phyloP scores from a whole-genome alignment of 1,140 invertebrate species.

The Mycetomoellerius zeteki region DNA sequence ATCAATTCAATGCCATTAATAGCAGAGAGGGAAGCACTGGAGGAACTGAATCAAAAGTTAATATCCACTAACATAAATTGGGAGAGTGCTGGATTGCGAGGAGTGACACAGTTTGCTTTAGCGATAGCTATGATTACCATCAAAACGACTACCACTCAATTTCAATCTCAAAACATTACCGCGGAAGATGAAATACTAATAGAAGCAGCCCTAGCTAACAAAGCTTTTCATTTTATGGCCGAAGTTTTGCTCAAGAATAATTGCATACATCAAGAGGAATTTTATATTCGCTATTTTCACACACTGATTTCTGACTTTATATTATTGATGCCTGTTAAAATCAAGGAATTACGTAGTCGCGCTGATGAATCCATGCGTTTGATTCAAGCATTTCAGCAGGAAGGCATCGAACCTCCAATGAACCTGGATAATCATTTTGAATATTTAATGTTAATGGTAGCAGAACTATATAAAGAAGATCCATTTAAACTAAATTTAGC shows the following conservation, averaged over 20 bases:
- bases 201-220: slow-evolving; percentile 93
- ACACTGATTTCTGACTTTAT: slow-evolving; percentile 97
- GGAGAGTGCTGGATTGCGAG: slow-evolving; percentile 90
- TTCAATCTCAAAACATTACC: slow-evolving; percentile 78
- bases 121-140: slow-evolving; percentile 93
- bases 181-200: slow-evolving; percentile 88
- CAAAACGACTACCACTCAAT: slow-evolving; percentile 88
- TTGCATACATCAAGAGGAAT: slow-evolving; percentile 92
- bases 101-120: slow-evolving; percentile 93
- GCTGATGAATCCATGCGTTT: slow-evolving; percentile 96
- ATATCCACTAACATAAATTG: slow-evolving; percentile 88
- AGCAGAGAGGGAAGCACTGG: slow-evolving; percentile 90
- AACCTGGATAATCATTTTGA: slow-evolving; percentile 94
- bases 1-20: slow-evolving; percentile 92
- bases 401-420: slow-evolving; percentile 93
- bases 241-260: slow-evolving; percentile 91
- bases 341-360: slow-evolving; percentile 93
- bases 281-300: slow-evolving; percentile 95
- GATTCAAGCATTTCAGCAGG: slow-evolving; percentile 92
- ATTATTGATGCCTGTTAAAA: slow-evolving; percentile 96
- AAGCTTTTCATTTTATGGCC: slow-evolving; percentile 93
- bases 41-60: slow-evolving; percentile 87
- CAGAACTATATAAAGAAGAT: slow-evolving; percentile 93
- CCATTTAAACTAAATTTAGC: slow-evolving; percentile 91
- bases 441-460: slow-evolving; percentile 92